These are phyloP conservation scores for Anoplophora glabripennis DNA, from an alignment of 1,140 invertebrate species.

Conservation along the genomic window DNA sequence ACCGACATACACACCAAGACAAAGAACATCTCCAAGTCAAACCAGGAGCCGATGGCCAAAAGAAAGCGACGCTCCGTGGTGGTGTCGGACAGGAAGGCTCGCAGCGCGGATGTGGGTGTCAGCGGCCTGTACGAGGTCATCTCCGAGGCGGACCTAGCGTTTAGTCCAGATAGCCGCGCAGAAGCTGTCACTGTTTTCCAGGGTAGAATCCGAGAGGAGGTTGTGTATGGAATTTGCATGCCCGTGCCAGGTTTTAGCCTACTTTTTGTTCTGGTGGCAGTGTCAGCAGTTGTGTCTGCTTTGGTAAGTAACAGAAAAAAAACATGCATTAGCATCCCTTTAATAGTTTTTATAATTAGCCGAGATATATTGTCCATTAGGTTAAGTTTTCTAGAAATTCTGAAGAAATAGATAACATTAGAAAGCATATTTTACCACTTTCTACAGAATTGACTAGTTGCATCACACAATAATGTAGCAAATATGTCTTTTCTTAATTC, in stretches of 20 bases:
- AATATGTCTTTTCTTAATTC: too few relatives aligned
- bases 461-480: too few relatives aligned
- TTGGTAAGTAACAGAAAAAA: constrained; percentile 51
- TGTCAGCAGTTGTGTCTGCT: constrained; percentile 79
- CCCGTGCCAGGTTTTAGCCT: constrained; percentile 84
- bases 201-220: constrained; percentile 80
- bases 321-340: not conserved
- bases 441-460: too few relatives aligned
- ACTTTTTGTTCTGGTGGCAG: constrained; percentile 80
- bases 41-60: not conserved
- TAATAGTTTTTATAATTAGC: not conserved
- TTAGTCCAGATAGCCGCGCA: constrained; percentile 74
- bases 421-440: too few relatives aligned
- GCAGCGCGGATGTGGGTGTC: constrained; percentile 81
- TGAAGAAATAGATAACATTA: too few relatives aligned
- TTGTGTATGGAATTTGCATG: constrained; percentile 88
- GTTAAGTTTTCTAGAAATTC: too few relatives aligned
- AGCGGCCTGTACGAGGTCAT: constrained; percentile 88
- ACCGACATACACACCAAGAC: not conserved
- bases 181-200: constrained; percentile 84
- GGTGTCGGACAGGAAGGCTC: constrained; percentile 62
- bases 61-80: constrained; percentile 63
- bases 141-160: constrained; percentile 87
- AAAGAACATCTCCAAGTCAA: too few relatives aligned
- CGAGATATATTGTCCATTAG: too few relatives aligned